Base-by-base conservation (phyloP, 2,113 vertebrate genomes). In the Oxyruncus cristatus region DNA sequence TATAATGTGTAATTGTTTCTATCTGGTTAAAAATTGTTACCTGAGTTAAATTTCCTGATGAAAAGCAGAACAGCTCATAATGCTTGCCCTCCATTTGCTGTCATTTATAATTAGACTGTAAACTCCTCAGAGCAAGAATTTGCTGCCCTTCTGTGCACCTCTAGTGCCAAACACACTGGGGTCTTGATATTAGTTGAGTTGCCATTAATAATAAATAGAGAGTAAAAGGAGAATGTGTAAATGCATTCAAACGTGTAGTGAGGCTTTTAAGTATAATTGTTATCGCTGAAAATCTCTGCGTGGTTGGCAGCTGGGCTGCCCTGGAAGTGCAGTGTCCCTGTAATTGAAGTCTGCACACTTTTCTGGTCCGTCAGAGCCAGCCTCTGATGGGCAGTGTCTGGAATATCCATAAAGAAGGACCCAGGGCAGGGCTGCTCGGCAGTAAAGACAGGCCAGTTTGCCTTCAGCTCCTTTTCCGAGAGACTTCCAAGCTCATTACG, bases 191-290 rank as follows among this genome's bases (percentile, higher is more conserved):
- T 63, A 90, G 92, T 61, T 21, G 50, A 85, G 82, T 75, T 88
- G 82, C 93, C 95, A 94, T 96, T 80, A 96, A 97, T 96, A 96
- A 96, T 96, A 95, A 96, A 96, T 96, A 92, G 82, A 74, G 88
- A 94, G 87, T 97, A 97, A 97, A 95, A 90, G 94, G 94, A 96
- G 93, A 95, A 94, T 73, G 93, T 94, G 95, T 96, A 95, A 96
- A 96, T 74, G 95, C 85, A 96, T 90, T 92, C 94, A 88, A 93
- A 96, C 71, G 2, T 93, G 93, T 63, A 93, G 92, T 6, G 78
- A 73, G 11, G 32, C 95, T 95, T 93, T 90, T 90, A 96, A 92
- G 93, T 80, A 11, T 76, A 84, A 86, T 94, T 96, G 93, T 94
- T 96, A 88, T 95, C 82, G 0, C 86, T 72, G 86, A 61, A 75